Base-by-base conservation (phyloP, 2,888 invertebrate species). In the Pediacus dermestoides region DNA sequence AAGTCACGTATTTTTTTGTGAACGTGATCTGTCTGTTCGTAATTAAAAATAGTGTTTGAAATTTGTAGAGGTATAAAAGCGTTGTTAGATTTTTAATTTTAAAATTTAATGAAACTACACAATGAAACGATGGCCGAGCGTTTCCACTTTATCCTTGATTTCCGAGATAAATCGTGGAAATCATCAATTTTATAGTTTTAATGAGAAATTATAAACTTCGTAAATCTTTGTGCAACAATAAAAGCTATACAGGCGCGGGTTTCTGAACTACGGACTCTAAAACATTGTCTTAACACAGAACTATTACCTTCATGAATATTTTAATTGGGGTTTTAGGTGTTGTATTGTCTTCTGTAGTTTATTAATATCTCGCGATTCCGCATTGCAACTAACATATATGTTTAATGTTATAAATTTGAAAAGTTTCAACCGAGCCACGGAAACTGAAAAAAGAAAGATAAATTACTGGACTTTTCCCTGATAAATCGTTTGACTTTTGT, bases 401-500 rank as follows among this genome's bases (percentile, higher is more conserved):
- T 45, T 42, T 43, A 36, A 47, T 37, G 50, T 47, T 40, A 44
- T 41, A 47, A 45, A 50, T 50, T 45, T 44, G 50, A 46, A 55
- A 58, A 58, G 51, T 57, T 57, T 50, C 42, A 36, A 45, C 48
- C 51, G 49, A n/a, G n/a, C n/a, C 60, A 60, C 60, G 59, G 60
- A 61, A 59, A 59, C 55, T 50, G 55, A 48, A 55, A 53, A 57
- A 55, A 36, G 25, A 46, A 52, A 52, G 55, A 56, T 62, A 64
- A 55, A 63, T 55, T 37, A 44, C 46, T 46, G 57, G 60, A 55
- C 59, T 63, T 61, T 63, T 54, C 44, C 48, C 52, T 64, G 64
- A 66, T 64, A 64, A 64, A 66, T 63, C 58, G 60, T 42, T 42
- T 48, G 61, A 61, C 64, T 64, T 64, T 63, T 60, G 61, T 62